Percentiles rank a stretch among this genome's conserved stretches.
Evolutionary conservation across 2,797 vertebrate species (phyloP).

Genomic region (Yasuhikotakia modesta): DNA sequence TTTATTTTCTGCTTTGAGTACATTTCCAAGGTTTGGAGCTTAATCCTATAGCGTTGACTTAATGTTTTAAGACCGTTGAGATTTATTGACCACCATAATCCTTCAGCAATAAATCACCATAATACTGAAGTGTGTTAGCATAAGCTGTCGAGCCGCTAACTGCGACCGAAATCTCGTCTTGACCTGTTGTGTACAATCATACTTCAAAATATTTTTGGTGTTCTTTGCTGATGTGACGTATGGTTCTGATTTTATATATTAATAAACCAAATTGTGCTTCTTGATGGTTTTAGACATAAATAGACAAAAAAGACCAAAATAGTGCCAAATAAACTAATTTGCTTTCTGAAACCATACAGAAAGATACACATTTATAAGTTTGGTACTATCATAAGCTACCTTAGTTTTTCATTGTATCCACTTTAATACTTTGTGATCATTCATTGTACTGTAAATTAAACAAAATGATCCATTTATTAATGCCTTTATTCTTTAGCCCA

Average conservation of each 20-base stretch:
- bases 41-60: not conserved
- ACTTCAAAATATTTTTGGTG: not conserved
- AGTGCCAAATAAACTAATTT: constrained; percentile 67
- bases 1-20: constrained; percentile 4
- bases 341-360: too few relatives aligned
- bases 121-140: not conserved
- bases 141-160: constrained; percentile 22
- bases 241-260: not conserved
- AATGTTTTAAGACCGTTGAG: constrained; percentile 7
- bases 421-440: not conserved
- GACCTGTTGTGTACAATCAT: constrained; percentile 7
- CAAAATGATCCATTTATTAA: not conserved
- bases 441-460: not conserved
- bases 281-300: constrained; percentile 34
- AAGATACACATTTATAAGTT: not conserved
- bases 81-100: constrained; percentile 20
- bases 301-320: constrained; percentile 39
- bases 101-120: constrained; percentile 43
- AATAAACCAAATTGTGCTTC: constrained; percentile 19
- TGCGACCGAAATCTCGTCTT: constrained; percentile 24
- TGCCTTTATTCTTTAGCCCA: not conserved
- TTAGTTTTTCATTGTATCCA: not conserved
- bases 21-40: not conserved
- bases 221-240: constrained; percentile 7
- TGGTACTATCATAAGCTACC: not conserved